Evolutionary conservation across 1,140 invertebrate genomes (phyloP).

Genomic region (Mylabris phalerata): DNA sequence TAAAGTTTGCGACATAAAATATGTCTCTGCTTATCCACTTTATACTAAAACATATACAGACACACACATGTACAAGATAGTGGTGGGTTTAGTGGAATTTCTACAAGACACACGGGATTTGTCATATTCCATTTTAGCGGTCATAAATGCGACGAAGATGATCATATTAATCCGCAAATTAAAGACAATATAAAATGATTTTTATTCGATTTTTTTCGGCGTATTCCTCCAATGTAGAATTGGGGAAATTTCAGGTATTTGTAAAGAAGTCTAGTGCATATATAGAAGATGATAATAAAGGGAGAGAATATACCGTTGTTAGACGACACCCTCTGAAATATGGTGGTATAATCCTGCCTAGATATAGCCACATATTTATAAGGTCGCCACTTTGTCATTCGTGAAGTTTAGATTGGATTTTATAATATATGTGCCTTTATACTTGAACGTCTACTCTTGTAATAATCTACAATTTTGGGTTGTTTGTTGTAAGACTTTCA

Average conservation of each 20-base stretch:
- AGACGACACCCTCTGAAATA: conserved; percentile 36
- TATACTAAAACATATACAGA: not conserved
- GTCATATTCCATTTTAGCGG: conserved; percentile 22
- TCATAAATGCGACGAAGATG: not conserved
- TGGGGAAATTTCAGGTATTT: not conserved
- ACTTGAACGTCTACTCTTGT: too few relatives aligned
- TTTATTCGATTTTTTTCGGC: too few relatives aligned
- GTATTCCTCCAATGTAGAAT: too few relatives aligned
- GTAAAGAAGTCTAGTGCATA: not conserved
- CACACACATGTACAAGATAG: conserved; percentile 2
- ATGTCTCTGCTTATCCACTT: conserved; percentile 31
- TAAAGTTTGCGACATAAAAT: conserved; percentile 32
- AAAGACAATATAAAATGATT: too few relatives aligned
- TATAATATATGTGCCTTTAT: conserved; percentile 23
- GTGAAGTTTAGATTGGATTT: conserved; percentile 36
- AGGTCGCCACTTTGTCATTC: conserved; percentile 42
- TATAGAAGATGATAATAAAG: too few relatives aligned
- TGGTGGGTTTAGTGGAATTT: conserved; percentile 15
- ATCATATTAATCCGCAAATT: too few relatives aligned
- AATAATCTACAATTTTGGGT: too few relatives aligned
- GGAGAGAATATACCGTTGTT: conserved; percentile 9
- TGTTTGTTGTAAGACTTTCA: too few relatives aligned
- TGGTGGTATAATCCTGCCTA: conserved; percentile 39
- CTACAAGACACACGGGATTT: conserved; percentile 25
- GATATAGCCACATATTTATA: conserved; percentile 43